These are phyloP conservation scores for Sciurus niger DNA, from an alignment of 2,113 vertebrate species.

Conservation along the genomic window DNA sequence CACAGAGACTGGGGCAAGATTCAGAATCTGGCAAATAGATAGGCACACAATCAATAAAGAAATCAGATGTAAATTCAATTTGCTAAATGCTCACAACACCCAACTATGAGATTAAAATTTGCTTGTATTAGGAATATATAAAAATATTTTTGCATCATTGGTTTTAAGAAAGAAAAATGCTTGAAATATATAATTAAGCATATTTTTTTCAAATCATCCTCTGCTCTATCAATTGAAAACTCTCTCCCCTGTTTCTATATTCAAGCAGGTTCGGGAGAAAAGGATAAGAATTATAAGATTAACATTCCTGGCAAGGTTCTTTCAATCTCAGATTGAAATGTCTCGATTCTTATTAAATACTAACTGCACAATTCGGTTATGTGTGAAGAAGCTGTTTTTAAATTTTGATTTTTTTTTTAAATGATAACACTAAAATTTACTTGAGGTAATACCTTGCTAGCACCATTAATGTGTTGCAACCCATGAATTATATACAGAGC, in stretches of 20 bases:
- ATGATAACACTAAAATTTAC: neutral
- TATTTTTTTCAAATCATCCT: neutral
- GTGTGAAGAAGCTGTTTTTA: neutral
- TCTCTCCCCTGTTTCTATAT: neutral
- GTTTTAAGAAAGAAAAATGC: conserved; percentile 12
- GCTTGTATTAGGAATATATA: neutral
- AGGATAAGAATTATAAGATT: neutral
- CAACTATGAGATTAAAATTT: conserved; percentile 29
- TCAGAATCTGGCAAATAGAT: conserved; percentile 40
- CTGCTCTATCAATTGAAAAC: neutral
- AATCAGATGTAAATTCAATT: conserved; percentile 55
- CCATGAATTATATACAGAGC: neutral
- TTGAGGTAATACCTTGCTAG: neutral
- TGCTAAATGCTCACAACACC: neutral
- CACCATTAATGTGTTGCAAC: neutral
- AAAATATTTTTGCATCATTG: neutral
- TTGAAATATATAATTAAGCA: conserved; percentile 5
- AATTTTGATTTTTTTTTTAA: neutral
- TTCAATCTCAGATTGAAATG: neutral
- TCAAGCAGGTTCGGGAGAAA: neutral
- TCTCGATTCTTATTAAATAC: neutral
- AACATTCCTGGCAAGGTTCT: neutral
- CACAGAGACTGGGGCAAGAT: conserved; percentile 22
- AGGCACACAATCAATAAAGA: conserved; percentile 47
- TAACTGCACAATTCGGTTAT: neutral